phyloP scores from a whole-genome alignment of 2,797 vertebrate species.

The Melanotaenia boesemani region DNA sequence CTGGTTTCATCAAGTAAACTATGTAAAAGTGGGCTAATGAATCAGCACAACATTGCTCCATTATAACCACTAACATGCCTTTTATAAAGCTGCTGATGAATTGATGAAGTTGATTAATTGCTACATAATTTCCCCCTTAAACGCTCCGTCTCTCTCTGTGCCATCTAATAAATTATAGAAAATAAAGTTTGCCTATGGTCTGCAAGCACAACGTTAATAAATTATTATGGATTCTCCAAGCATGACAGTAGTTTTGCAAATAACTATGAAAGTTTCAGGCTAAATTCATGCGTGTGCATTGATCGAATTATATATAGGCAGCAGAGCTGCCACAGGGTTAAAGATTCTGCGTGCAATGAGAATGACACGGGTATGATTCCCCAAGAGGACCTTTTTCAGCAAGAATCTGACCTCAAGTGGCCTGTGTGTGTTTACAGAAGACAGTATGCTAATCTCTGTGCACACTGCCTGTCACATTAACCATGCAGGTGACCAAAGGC shows the following conservation, averaged over 20 bases:
- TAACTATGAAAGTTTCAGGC: conserved; percentile 51
- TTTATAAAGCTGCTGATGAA: conserved; percentile 59
- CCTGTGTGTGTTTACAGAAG: conserved; percentile 35
- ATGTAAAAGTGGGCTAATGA: conserved; percentile 33
- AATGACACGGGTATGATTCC: conserved; percentile 9
- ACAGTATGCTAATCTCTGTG: conserved; percentile 29
- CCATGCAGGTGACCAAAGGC: conserved; percentile 11
- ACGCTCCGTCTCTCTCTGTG: background rate
- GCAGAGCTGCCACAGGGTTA: background rate
- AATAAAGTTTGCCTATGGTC: conserved; percentile 53
- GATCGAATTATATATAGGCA: conserved; percentile 20
- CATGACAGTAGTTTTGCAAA: conserved; percentile 56
- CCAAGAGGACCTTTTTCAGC: conserved; percentile 15
- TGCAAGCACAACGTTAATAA: conserved; percentile 11
- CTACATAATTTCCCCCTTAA: conserved; percentile 46
- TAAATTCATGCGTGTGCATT: conserved; percentile 39
- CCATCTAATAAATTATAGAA: conserved; percentile 40
- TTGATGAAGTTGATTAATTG: conserved; percentile 71
- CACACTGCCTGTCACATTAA: conserved; percentile 11
- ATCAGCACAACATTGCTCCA: conserved; percentile 29
- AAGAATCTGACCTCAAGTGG: conserved; percentile 30
- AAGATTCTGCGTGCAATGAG: conserved; percentile 13
- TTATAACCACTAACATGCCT: conserved; percentile 51
- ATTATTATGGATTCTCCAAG: conserved; percentile 59
- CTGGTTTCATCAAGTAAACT: conserved; percentile 1